Base-by-base conservation (phyloP, 2,113 vertebrate genomes). In the Suncus etruscus region DNA sequence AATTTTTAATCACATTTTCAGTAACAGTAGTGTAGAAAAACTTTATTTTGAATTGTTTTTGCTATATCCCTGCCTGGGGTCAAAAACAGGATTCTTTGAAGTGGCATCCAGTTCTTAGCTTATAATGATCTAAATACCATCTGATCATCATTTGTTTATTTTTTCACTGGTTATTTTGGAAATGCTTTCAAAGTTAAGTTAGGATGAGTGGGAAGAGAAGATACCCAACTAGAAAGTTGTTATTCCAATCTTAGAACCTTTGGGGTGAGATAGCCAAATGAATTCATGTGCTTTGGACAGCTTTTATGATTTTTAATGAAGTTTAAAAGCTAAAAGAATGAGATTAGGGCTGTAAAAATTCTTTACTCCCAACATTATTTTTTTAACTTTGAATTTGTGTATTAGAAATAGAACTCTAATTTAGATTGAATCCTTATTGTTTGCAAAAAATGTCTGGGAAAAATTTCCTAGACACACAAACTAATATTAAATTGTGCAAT, bases 231-330 rank as follows among this genome's bases (percentile, higher is more conserved):
- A 72, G 79, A 94, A 47, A 78, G 54, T 78, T 95, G 91, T 90
- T 94, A 47, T 89, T 93, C 65, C 66, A 85, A 12, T 80, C 83
- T 76, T 88, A 47, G 51, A 92, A 74, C 86, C 81, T 75, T 61
- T 47, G 61, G 82, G 70, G 32, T 92, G 92, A 93, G 47, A 66
- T 80, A 95, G 79, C 73, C 87, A 94, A 95, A 95, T 96, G 82
- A 96, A 95, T 97, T 97, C 96, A 91, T 91, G 76, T 48, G 90
- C 95, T 97, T 97, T 97, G 91, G 97, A 97, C 95, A 97, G 97
- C 93, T 97, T 97, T 98, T 96, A 95, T 95, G 92, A 94, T 97
- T 97, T 95, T 88, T 91, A 96, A 97, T 96, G 93, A 93, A 81
- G 69, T 65, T 96, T 97, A 94, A 97, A 97, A 97, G 91, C 94